Conservation (phyloP, 2,113 vertebrate species). For the Syngnathus floridae region DNA sequence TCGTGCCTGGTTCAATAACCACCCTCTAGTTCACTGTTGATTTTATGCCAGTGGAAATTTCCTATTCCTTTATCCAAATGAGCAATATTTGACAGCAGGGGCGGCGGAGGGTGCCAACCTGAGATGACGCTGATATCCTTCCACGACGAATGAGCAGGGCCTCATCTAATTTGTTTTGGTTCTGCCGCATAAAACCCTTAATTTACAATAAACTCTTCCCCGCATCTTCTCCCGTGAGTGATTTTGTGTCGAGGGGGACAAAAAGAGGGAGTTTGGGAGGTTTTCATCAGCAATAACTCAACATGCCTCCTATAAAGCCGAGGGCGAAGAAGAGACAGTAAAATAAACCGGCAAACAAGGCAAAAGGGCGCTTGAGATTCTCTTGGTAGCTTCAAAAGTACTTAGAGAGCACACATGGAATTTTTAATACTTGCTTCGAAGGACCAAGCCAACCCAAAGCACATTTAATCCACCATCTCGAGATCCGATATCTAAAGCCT, state of each 20-base stretch:
- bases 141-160: neutral
- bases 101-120: neutral
- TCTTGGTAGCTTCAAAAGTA: neutral
- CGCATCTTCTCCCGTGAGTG: neutral
- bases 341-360: constrained; percentile 9
- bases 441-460: neutral
- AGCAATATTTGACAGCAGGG: constrained; percentile 1
- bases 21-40: constrained; percentile 1
- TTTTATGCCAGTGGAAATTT: neutral
- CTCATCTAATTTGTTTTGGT: constrained; percentile 9
- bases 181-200: constrained; percentile 10
- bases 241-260: constrained; percentile 4
- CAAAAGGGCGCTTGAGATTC: neutral
- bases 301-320: constrained; percentile 8
- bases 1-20: neutral
- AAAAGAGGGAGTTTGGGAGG: neutral
- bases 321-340: neutral
- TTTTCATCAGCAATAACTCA: constrained; percentile 12
- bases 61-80: constrained; percentile 4
- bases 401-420: neutral
- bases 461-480: neutral
- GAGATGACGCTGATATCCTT: constrained; percentile 4
- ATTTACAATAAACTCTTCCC: constrained; percentile 5
- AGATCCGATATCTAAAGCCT: neutral
- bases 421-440: neutral